phyloP scores from a whole-genome alignment of 2,113 vertebrate genomes.

The Myotis lucifugus region DNA sequence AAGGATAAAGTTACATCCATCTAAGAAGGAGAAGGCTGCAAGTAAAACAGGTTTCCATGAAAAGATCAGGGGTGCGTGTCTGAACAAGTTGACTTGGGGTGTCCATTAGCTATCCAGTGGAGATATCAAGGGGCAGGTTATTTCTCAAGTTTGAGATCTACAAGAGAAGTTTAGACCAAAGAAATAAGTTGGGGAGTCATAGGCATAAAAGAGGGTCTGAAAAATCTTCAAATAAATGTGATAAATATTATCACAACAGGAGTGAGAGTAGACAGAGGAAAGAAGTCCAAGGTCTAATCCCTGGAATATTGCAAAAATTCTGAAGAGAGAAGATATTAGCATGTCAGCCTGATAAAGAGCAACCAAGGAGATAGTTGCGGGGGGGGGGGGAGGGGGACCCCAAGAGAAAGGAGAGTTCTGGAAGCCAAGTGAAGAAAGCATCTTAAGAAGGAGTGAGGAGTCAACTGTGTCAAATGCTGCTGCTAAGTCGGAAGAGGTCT shows the following conservation, averaged over 20 bases:
- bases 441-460: neutral
- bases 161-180: neutral
- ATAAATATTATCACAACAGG: neutral
- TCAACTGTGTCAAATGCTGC: neutral
- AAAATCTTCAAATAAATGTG: neutral
- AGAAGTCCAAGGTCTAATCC: neutral
- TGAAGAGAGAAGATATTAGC: neutral
- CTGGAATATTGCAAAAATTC: neutral
- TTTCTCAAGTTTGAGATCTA: neutral
- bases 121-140: neutral
- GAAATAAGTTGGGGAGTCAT: neutral
- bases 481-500: neutral
- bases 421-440: neutral
- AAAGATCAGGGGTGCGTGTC: neutral
- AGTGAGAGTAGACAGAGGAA: neutral
- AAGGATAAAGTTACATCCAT: neutral
- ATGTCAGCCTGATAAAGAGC: neutral
- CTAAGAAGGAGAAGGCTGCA: neutral
- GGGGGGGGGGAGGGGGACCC: rapidly evolving
- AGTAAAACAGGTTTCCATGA: neutral
- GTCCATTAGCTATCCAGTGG: neutral
- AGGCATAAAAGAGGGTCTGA: neutral
- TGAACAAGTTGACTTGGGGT: neutral
- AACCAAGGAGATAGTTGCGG: neutral
- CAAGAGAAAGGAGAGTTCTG: no score